Evolutionary conservation across 2,113 vertebrate genomes (phyloP).

Genomic region (Montifringilla adamsi): DNA sequence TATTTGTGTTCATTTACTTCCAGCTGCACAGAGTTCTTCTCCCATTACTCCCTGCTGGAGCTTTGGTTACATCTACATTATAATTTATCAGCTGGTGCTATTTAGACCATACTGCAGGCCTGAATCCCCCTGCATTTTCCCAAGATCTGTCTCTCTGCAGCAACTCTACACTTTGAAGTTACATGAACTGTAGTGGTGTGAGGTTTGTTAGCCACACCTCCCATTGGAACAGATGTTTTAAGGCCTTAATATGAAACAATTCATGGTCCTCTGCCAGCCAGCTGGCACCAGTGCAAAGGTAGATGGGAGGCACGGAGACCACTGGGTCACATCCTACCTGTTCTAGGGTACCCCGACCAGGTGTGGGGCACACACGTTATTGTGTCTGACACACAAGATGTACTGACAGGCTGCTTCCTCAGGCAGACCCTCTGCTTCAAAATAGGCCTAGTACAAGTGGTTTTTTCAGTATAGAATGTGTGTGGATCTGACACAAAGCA

Average conservation of each 20-base stretch:
- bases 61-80: neutral
- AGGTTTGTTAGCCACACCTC: neutral
- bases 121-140: neutral
- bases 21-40: neutral
- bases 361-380: fast-evolving
- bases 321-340: neutral
- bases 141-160: neutral
- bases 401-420: neutral
- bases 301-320: neutral
- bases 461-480: neutral
- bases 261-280: neutral
- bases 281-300: neutral
- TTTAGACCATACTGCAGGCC: neutral
- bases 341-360: fast-evolving
- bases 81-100: neutral
- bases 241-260: neutral
- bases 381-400: neutral
- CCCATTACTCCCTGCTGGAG: neutral
- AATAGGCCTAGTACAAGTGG: neutral
- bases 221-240: neutral
- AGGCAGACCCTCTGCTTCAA: neutral
- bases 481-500: neutral
- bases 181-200: neutral
- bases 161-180: fast-evolving
- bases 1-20: neutral